Evolutionary conservation across 2,888 invertebrate genomes (phyloP).

Genomic region (Lumbricus terrestris): DNA sequence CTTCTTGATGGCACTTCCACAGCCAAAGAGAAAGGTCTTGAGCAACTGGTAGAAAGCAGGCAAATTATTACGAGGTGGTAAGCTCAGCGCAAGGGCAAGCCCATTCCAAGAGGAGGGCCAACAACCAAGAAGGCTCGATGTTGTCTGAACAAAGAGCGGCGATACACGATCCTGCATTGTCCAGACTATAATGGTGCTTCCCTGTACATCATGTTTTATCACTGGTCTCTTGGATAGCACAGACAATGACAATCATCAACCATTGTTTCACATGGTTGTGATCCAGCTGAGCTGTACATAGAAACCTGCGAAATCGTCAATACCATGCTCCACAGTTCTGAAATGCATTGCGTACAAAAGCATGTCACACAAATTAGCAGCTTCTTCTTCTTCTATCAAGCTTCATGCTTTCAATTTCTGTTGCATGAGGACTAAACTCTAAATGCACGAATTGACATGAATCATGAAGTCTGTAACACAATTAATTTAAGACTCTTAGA

Average conservation of each 20-base stretch:
- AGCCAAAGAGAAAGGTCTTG: too few species aligned
- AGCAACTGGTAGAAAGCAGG: too few species aligned
- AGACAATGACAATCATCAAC: background rate
- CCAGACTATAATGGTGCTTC: too few species aligned
- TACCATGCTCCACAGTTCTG: background rate
- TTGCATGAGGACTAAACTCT: background rate
- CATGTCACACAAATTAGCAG: background rate
- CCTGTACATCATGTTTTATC: too few species aligned
- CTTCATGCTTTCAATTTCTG: background rate
- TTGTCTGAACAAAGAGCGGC: too few species aligned
- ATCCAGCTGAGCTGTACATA: background rate
- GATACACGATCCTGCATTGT: too few species aligned
- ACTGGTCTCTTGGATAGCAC: background rate
- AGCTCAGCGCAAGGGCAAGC: too few species aligned
- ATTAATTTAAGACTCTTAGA: background rate
- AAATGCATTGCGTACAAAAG: background rate
- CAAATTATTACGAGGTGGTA: too few species aligned
- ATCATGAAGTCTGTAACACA: background rate
- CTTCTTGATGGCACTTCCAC: too few species aligned
- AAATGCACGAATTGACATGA: too few species aligned
- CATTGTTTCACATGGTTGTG: background rate
- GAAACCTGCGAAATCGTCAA: background rate
- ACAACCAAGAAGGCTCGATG: too few species aligned
- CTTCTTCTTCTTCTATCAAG: background rate
- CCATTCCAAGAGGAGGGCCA: too few species aligned